Evolutionary conservation across 2,888 invertebrate genomes (phyloP), one percentile per base, ranked within the genome.

Genomic region (Cheilosia grossa): DNA sequence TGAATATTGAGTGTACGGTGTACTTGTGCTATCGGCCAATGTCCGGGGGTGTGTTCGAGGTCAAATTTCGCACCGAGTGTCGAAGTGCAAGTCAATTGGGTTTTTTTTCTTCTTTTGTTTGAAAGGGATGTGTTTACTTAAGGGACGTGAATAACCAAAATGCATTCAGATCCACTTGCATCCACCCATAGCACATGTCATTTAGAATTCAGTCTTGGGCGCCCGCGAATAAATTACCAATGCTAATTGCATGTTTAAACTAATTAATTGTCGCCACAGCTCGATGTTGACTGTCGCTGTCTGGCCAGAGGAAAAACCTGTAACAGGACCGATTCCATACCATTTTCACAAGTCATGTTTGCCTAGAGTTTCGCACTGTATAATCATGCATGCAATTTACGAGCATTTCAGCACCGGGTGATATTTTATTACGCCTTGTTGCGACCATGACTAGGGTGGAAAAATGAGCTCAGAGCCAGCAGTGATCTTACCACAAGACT

Each of bases 371-470:
- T 73, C 44, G 37, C 67, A 58, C 79, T 69, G 79, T 69, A 27
- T 27, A 83, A 83, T 83, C 82, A 79, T 74, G 79, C 79, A 79
- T 83, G 82, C 79, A 83, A 79, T 83, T 83, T 83, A 83, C 79
- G 79, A 79, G 82, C 30, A 47, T 74, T 74, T 83, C 82, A 83
- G 58, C 73, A 69, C 82, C 44, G 58, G 73, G 63, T 73, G 82
- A 82, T 82, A 78, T 73, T 73, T 83, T 73, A 74, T 79, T 74
- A 79, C 44, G 33, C 69, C 73, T 73, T 37, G 42, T 37, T 13
- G 17, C n/a, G 0, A 9, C 17, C 9, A 19, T 2, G 7, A 44
- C 33, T 63, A 61, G 63, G 53, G 63, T 21, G 47, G 58, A 40
- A 69, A 66, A 19, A 69, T 33, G 37, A 64, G 51, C 51, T 56